Evolutionary conservation across 2,797 vertebrate genomes (phyloP).

Genomic region (Ambastaia sidthimunki): DNA sequence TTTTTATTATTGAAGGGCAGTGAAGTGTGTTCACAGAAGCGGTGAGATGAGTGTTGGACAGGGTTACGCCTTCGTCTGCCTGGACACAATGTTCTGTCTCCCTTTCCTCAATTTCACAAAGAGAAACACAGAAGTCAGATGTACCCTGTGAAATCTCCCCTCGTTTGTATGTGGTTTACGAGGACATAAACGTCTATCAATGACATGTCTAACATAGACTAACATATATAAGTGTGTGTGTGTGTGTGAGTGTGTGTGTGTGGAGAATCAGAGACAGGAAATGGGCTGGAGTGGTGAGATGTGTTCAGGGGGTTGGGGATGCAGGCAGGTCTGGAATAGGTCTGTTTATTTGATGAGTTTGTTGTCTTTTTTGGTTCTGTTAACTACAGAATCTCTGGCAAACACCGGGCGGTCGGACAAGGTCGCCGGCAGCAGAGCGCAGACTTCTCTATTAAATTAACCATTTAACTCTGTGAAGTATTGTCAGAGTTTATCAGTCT

Average conservation of each 20-base stretch:
- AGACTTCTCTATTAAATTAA: conserved; percentile 18
- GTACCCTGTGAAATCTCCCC: conserved; percentile 29
- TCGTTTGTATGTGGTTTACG: not conserved
- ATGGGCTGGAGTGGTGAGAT: conserved; percentile 14
- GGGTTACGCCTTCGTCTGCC: conserved; percentile 69
- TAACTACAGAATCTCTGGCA: conserved; percentile 28
- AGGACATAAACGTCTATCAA: too few species aligned
- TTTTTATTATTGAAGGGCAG: conserved; percentile 78
- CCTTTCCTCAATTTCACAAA: conserved; percentile 35
- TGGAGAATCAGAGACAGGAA: conserved; percentile 10
- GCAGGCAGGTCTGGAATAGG: conserved; percentile 1
- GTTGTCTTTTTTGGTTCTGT: conserved; percentile 48
- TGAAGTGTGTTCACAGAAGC: conserved; percentile 75
- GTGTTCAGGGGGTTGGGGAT: conserved; percentile 46
- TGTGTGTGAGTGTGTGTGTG: too few species aligned
- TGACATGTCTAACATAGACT: too few species aligned
- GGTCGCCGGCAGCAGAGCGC: conserved; percentile 13
- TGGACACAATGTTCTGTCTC: conserved; percentile 69
- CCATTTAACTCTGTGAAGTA: not conserved
- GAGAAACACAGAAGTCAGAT: conserved; percentile 43
- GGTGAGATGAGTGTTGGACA: conserved; percentile 73
- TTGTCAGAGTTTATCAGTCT: conserved; percentile 15
- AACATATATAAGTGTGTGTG: not conserved
- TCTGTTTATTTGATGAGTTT: conserved; percentile 20
- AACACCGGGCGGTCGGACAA: conserved; percentile 8